phyloP scores from a whole-genome alignment of 2,888 invertebrate species.

The Ferdinandea cuprea region DNA sequence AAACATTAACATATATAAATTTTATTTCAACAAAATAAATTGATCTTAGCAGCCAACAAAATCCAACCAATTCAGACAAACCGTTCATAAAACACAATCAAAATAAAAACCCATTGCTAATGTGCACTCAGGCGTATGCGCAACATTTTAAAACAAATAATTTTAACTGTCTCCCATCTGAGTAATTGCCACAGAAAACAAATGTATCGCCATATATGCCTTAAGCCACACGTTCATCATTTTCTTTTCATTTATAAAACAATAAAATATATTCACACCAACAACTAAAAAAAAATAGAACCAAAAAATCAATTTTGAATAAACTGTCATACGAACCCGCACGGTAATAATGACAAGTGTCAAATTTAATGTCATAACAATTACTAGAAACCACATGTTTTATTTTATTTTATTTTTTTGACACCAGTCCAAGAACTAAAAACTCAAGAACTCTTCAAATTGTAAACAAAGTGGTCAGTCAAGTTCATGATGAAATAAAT shows the following conservation, averaged over 20 bases:
- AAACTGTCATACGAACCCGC: no score
- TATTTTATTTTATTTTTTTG: conserved; percentile 5
- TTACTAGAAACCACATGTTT: neutral
- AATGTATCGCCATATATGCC: conserved; percentile 28
- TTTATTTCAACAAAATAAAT: neutral
- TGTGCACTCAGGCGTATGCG: conserved; percentile 46
- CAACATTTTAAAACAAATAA: conserved; percentile 18
- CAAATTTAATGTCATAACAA: no score
- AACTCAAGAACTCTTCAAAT: neutral
- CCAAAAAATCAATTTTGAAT: neutral
- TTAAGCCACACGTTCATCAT: conserved; percentile 27
- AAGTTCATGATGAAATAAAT: conserved; percentile 51
- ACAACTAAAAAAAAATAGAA: neutral
- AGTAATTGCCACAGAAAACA: neutral
- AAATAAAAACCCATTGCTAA: neutral
- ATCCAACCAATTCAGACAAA: neutral
- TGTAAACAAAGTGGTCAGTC: conserved; percentile 36
- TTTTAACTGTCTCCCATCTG: neutral
- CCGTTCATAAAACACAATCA: neutral
- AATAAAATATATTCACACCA: neutral
- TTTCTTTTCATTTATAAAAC: conserved; percentile 8
- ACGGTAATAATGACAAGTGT: no score
- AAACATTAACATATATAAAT: neutral
- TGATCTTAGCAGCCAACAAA: neutral
- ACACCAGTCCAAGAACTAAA: conserved; percentile 1